Percentiles rank a stretch among this genome's conserved stretches.
These are phyloP conservation scores for Alethe castanea DNA, from an alignment of 2,113 vertebrate species.

Conservation along the genomic window DNA sequence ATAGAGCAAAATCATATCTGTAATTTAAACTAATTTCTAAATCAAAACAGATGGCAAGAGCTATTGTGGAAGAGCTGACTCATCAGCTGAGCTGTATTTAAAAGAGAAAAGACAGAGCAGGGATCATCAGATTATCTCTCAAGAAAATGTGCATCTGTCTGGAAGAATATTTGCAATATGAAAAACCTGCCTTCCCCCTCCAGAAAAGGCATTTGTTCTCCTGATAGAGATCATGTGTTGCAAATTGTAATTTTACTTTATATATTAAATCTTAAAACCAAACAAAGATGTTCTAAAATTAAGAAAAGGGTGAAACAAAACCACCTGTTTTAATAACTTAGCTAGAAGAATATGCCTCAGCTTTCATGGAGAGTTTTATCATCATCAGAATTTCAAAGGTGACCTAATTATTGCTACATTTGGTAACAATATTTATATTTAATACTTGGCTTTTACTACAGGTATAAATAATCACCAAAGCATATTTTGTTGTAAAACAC, in stretches of 20 bases:
- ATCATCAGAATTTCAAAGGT: not conserved
- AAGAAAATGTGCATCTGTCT: conserved; percentile 47
- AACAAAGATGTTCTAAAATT: not conserved
- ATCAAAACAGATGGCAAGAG: conserved; percentile 60
- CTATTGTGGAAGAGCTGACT: conserved; percentile 53
- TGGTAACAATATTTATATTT: not conserved
- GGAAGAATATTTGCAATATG: conserved; percentile 28
- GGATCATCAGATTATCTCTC: conserved; percentile 66
- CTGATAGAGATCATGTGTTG: not conserved
- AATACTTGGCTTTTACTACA: not conserved
- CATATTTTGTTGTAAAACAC: not conserved
- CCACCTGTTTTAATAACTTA: not conserved
- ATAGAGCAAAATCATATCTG: conserved; percentile 1
- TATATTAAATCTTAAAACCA: not conserved
- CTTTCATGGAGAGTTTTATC: not conserved
- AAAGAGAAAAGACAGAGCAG: conserved; percentile 58
- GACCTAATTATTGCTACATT: not conserved
- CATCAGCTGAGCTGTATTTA: conserved; percentile 64
- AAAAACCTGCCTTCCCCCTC: not conserved
- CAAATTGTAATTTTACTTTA: not conserved
- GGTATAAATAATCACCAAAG: not conserved
- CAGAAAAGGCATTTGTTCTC: not conserved
- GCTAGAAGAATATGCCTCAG: not conserved
- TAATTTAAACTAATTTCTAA: conserved; percentile 61
- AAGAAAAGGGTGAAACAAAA: not conserved